A percentile compares a stretch with the other conserved stretches of the same genome.
phyloP scores from a whole-genome alignment of 2,113 vertebrate genomes.

The Pangasianodon hypophthalmus region DNA sequence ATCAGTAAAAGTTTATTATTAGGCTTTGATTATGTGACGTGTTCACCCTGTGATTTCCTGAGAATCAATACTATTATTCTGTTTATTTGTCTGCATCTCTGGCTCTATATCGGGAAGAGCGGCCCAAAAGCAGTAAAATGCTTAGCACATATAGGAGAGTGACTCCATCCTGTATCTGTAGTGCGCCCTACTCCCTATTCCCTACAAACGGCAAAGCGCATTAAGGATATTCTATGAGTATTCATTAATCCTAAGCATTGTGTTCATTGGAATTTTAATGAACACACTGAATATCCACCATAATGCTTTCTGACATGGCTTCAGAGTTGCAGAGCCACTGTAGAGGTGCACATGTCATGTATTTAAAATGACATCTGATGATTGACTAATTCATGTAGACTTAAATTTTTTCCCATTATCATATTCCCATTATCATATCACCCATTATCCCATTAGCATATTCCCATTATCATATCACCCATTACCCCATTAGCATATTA shows the following conservation, averaged over 20 bases:
- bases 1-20: slow-evolving; percentile 36
- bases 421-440: neutral
- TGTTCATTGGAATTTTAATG: neutral
- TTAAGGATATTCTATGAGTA: neutral
- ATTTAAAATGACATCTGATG: neutral
- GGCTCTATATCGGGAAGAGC: neutral
- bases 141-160: neutral
- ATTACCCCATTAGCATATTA: neutral
- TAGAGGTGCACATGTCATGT: neutral
- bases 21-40: too few relatives aligned
- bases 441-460: neutral
- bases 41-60: too few relatives aligned
- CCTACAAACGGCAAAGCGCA: neutral
- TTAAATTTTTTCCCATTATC: neutral
- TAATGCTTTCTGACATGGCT: neutral
- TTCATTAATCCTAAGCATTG: neutral
- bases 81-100: neutral
- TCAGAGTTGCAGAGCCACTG: neutral
- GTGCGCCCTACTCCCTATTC: neutral
- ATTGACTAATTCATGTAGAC: neutral
- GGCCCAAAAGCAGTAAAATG: neutral
- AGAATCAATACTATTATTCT: neutral
- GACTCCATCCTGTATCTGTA: neutral
- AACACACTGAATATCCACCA: neutral
- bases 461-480: neutral